A percentile compares a stretch with the other conserved stretches of the same genome.
phyloP scores from a whole-genome alignment of 2,888 invertebrate genomes.

The Drosophila austrosaltans region DNA sequence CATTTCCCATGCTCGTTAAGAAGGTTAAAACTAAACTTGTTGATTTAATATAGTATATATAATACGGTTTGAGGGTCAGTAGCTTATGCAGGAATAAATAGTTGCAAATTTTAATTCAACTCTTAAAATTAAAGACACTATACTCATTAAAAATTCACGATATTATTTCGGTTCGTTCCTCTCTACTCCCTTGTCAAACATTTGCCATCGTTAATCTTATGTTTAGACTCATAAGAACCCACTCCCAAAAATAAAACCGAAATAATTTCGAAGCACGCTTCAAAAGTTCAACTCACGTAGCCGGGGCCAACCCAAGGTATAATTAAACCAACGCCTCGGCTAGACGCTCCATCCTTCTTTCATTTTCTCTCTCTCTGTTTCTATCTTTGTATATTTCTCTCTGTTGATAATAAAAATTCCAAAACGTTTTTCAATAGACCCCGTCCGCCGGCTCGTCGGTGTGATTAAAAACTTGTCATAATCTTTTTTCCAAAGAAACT shows the following conservation, averaged over 20 bases:
- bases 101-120: no score
- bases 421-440: slow-evolving; percentile 71
- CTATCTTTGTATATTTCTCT: slow-evolving; percentile 19
- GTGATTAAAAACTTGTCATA: slow-evolving; percentile 76
- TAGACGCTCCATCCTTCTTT: slow-evolving; percentile 19
- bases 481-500: slow-evolving; percentile 72
- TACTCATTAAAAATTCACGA: slow-evolving; percentile 43
- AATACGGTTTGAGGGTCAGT: no score
- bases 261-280: slow-evolving; percentile 41
- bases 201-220: slow-evolving; percentile 69
- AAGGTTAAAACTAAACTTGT: not conserved
- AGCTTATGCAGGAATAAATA: no score
- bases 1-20: slow-evolving; percentile 9
- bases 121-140: not conserved
- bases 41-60: no score
- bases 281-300: slow-evolving; percentile 65
- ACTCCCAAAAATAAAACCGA: slow-evolving; percentile 37
- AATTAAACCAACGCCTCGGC: slow-evolving; percentile 61
- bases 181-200: slow-evolving; percentile 19
- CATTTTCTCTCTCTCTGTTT: not conserved
- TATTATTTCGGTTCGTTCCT: slow-evolving; percentile 19
- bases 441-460: slow-evolving; percentile 27
- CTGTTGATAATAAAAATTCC: slow-evolving; percentile 72
- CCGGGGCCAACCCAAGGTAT: slow-evolving; percentile 31
- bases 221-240: slow-evolving; percentile 48